These are phyloP conservation scores for Proteles cristata DNA, from an alignment of 2,113 vertebrate species.

Conservation along the genomic window DNA sequence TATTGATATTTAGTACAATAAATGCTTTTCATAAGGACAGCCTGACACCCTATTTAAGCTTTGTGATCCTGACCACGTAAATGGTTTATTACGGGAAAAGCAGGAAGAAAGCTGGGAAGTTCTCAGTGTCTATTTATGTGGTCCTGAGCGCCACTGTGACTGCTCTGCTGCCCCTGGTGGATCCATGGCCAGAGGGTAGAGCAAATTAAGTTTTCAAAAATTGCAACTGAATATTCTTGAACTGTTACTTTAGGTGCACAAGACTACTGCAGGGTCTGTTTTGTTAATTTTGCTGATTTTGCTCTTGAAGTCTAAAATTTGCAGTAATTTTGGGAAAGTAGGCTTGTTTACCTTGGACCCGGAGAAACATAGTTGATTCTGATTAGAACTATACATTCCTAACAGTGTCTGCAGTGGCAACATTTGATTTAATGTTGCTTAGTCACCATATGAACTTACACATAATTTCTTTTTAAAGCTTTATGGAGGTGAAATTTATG, in stretches of 20 bases:
- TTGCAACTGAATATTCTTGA: neutral
- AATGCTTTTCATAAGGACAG: neutral
- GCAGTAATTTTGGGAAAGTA: constrained; percentile 11
- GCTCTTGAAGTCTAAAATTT: neutral
- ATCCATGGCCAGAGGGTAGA: neutral
- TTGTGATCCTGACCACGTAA: neutral
- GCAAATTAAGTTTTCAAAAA: constrained; percentile 18
- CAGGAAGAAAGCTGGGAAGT: neutral
- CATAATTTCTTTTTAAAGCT: neutral
- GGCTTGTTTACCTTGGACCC: neutral
- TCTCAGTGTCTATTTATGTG: neutral
- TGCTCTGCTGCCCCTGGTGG: neutral
- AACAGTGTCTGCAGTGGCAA: neutral
- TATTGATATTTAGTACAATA: neutral
- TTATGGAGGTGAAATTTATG: neutral
- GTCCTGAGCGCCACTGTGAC: neutral
- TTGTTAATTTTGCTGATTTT: neutral
- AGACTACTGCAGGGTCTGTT: neutral
- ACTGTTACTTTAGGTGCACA: neutral
- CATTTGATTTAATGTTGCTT: constrained; percentile 25
- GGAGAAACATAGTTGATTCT: constrained; percentile 11
- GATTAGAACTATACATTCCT: constrained; percentile 6
- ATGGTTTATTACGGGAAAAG: neutral
- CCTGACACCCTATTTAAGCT: neutral
- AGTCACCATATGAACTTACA: neutral